Base-by-base conservation (phyloP, 2,888 invertebrate genomes). In the Endotricha flammealis region DNA sequence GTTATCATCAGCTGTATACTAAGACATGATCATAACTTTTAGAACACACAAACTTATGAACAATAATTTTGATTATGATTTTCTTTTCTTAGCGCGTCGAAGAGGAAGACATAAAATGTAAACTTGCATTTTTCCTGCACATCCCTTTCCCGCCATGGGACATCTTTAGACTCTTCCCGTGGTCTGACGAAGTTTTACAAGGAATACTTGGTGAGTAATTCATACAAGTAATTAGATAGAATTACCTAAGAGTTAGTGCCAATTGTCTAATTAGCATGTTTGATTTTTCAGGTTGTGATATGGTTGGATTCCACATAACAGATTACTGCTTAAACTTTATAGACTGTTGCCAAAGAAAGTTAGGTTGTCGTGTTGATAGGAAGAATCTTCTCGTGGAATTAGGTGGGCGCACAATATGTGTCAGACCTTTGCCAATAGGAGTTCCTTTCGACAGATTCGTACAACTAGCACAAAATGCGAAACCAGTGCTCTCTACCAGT, bases 71-170 rank as follows among this genome's bases (percentile, higher is more conserved):
- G 38, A 44, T 23, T n/a, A 11, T n/a, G 16, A 16, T 16, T 29
- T n/a, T 8, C 10, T 37, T 42, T 41, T n/a, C 53, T 69, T 67
- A 91, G 89, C 88, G 89, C 10, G 93, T 93, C 0, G 95, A 95
- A 56, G 94, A 95, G 57, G 91, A 91, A 52, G 90, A 91, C 39
- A 83, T 95, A 12, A 89, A 90, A 42, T 92, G 92, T 63, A 95
- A 95, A 67, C 78, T 97, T 46, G 96, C 95, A 14, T 97, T 97
- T 86, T 97, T 97, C 79, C 88, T 97, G 42, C 97, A 97, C 78
- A 97, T 97, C 60, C 97, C 97, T 0, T 97, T 97, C 74, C 96
- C 96, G 8, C 93, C 96, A 8, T 97, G 96, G 95, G 97, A 97
- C 62, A 95, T 96, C 50, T 96, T 95, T 74, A 88, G 96, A 42